Evolutionary conservation across 2,113 vertebrate genomes (phyloP).

Genomic region (Hyaena hyaena): DNA sequence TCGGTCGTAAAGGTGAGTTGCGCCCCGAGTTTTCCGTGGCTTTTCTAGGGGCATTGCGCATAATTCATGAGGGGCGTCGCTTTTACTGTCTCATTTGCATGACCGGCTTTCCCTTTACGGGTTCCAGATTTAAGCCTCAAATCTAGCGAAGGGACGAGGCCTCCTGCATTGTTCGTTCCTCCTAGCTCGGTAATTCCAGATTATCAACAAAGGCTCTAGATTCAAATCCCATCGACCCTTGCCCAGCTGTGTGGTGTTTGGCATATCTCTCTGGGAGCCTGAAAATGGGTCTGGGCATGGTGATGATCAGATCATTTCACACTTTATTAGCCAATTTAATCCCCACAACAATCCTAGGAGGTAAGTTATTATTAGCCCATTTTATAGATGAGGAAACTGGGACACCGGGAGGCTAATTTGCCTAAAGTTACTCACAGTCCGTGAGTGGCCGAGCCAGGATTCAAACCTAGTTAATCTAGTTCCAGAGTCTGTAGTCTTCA

Average conservation of each 20-base stretch:
- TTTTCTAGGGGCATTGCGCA: neutral
- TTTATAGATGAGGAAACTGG: conserved; percentile 71
- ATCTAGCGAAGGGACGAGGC: neutral
- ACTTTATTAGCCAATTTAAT: conserved; percentile 62
- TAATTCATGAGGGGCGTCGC: conserved; percentile 54
- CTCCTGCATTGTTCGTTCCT: neutral
- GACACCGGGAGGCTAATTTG: conserved; percentile 56
- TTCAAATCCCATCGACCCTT: conserved; percentile 1
- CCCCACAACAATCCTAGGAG: conserved; percentile 26
- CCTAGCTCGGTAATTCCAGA: neutral
- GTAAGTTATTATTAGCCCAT: conserved; percentile 56
- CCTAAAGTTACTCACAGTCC: neutral
- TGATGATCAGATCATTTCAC: conserved; percentile 26
- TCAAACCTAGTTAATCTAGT: conserved; percentile 47
- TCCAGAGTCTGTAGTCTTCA: conserved; percentile 31
- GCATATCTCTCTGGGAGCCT: conserved; percentile 22
- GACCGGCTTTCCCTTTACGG: neutral
- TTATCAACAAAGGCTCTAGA: conserved; percentile 14
- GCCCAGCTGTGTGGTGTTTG: conserved; percentile 14
- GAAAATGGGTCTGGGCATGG: conserved; percentile 31
- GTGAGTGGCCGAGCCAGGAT: conserved; percentile 1
- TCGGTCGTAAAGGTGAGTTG: conserved; percentile 59
- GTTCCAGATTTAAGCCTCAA: conserved; percentile 25
- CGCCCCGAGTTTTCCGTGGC: neutral
- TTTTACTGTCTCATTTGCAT: neutral